Base-by-base conservation (phyloP, 2,888 invertebrate species). In the Phaedon cochleariae region DNA sequence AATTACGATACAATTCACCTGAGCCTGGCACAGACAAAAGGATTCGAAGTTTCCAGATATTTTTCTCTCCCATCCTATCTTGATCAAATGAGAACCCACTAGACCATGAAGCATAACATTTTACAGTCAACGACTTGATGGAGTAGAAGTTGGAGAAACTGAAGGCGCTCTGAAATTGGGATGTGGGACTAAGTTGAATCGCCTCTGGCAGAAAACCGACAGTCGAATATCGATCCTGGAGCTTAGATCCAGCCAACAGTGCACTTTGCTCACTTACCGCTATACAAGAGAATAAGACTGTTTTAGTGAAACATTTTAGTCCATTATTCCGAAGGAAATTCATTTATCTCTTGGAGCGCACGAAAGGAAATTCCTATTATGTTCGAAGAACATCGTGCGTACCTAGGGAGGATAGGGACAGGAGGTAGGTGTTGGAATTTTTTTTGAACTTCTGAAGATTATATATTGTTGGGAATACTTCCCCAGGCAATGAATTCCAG, bases 241-340 rank as follows among this genome's bases (percentile, higher is more conserved):
- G 58, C 62, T 54, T 49, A 60, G 52, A 60, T 59, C 65, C 54
- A 52, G 64, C 64, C 62, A 55, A 49, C n/a, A n/a, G n/a, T 62
- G 65, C 68, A 70, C 67, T 68, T 67, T 60, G 67, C 65, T 65
- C 66, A 22, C 54, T 49, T 51, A 59, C 54, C 59, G 59, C 64
- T 52, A 62, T 59, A 64, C 53, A 62, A 63, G 65, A 72, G 69
- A 75, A 76, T 77, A 76, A n/a, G n/a, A n/a, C n/a, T n/a, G n/a
- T n/a, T n/a, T n/a, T n/a, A n/a, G n/a, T n/a, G n/a, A n/a, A n/a
- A n/a, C n/a, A n/a, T n/a, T n/a, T n/a, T n/a, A n/a, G n/a, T n/a
- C n/a, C n/a, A n/a, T n/a, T n/a, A n/a, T n/a, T n/a, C n/a, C n/a
- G n/a, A n/a, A n/a, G n/a, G n/a, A n/a, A n/a, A n/a, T n/a, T n/a